phyloP scores from a whole-genome alignment of 1,140 invertebrate species.

The Chrysoperla carnea region DNA sequence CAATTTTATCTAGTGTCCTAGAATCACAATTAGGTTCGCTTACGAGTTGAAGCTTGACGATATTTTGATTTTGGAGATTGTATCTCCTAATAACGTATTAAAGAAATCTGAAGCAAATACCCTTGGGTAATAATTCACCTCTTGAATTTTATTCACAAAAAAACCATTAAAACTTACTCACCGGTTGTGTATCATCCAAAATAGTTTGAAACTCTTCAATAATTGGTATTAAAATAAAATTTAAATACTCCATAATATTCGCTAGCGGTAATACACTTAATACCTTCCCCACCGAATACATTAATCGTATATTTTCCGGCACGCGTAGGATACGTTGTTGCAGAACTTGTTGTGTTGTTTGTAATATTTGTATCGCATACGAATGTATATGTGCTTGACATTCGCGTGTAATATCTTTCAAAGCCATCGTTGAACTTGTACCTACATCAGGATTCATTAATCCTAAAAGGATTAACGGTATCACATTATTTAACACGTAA shows the following conservation, averaged over 20 bases:
- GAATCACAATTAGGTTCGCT: no score
- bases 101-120: no score
- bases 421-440: conserved; percentile 62
- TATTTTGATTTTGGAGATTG: no score
- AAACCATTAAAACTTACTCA: conserved; percentile 11
- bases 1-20: no score
- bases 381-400: conserved; percentile 52
- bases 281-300: conserved; percentile 59
- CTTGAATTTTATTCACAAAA: no score
- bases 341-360: conserved; percentile 29
- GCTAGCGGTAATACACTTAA: conserved; percentile 44
- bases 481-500: conserved; percentile 47
- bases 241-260: conserved; percentile 47
- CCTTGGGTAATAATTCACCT: no score
- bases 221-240: conserved; percentile 46
- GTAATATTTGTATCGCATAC: conserved; percentile 49
- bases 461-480: conserved; percentile 48
- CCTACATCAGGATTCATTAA: conserved; percentile 49
- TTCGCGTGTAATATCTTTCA: conserved; percentile 70
- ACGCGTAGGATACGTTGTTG: conserved; percentile 20
- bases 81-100: no score
- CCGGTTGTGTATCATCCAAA: conserved; percentile 25
- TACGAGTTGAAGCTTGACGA: no score
- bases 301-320: conserved; percentile 47
- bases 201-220: conserved; percentile 38